Percentiles rank a stretch among this genome's conserved stretches.
phyloP scores from a whole-genome alignment of 2,113 vertebrate genomes.

The Dinomys branickii region DNA sequence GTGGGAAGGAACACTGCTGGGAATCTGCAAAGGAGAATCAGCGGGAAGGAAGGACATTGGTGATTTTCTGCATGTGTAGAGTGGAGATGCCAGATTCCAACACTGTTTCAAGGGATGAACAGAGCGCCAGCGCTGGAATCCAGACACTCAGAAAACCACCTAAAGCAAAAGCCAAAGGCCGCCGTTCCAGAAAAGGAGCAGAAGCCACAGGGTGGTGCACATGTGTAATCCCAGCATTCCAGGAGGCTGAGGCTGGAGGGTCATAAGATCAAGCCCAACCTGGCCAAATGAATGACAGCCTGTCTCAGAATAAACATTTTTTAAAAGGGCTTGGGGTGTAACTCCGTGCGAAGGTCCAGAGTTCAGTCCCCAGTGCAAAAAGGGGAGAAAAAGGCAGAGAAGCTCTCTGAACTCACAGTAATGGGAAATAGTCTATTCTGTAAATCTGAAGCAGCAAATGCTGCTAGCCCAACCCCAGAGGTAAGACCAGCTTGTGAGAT shows the following conservation, averaged over 20 bases:
- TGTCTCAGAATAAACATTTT: background rate
- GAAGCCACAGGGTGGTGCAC: background rate
- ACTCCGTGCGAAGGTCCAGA: background rate
- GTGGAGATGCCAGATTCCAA: background rate
- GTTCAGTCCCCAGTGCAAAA: background rate
- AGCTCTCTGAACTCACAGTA: background rate
- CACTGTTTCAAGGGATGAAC: background rate
- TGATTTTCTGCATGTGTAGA: background rate
- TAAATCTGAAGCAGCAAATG: background rate
- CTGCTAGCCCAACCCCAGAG: background rate
- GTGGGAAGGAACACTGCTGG: background rate
- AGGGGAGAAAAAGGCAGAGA: background rate
- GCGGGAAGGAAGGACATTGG: background rate
- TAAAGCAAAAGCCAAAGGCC: background rate
- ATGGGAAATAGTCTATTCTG: background rate
- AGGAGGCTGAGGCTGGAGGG: background rate
- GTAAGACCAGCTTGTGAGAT: background rate
- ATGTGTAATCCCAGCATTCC: background rate
- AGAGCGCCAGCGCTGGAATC: background rate
- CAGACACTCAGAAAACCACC: background rate
- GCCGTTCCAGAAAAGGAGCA: background rate
- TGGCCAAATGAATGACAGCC: background rate
- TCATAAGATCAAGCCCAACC: background rate
- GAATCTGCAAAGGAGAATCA: background rate
- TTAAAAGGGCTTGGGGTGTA: background rate